phyloP scores from a whole-genome alignment of 2,888 invertebrate species.

The Xestia ashworthii region DNA sequence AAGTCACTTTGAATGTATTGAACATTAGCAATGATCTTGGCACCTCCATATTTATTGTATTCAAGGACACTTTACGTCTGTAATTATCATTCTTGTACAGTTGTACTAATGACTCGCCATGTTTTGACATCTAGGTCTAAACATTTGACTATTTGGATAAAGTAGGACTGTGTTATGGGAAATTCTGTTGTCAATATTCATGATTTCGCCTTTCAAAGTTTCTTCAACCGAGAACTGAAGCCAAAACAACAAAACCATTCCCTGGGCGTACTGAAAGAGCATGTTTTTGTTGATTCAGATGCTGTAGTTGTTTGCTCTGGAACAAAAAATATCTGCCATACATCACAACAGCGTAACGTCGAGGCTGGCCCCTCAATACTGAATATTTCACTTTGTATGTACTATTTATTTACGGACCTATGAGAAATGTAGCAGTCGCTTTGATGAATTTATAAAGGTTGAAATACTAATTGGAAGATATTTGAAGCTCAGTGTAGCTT shows the following conservation, averaged over 20 bases:
- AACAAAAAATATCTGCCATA: constrained; percentile 42
- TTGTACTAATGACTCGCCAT: not conserved
- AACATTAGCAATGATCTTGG: constrained; percentile 13
- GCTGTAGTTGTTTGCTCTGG: constrained; percentile 12
- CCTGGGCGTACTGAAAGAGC: constrained; percentile 12
- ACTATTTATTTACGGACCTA: constrained; percentile 36
- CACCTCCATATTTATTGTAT: not conserved
- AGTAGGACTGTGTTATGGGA: not conserved
- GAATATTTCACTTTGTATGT: constrained; percentile 23
- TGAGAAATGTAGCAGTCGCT: constrained; percentile 48
- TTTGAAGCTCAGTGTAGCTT: constrained; percentile 7
- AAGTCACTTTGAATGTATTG: not conserved
- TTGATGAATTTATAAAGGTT: constrained; percentile 35
- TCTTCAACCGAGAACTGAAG: not conserved
- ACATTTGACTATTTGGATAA: not conserved
- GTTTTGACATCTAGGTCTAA: not conserved
- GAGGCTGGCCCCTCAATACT: constrained; percentile 12
- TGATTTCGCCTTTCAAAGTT: not conserved
- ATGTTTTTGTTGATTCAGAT: constrained; percentile 43
- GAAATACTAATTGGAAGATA: constrained; percentile 30
- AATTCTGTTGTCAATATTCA: constrained; percentile 15
- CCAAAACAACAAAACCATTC: constrained; percentile 39
- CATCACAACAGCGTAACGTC: constrained; percentile 22
- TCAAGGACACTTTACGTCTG: constrained; percentile 15
- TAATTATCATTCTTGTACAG: not conserved